Percentiles rank a stretch among this genome's conserved stretches.
These are phyloP conservation scores for Peromyscus attwateri DNA, from an alignment of 2,797 vertebrate genomes.

Conservation along the genomic window DNA sequence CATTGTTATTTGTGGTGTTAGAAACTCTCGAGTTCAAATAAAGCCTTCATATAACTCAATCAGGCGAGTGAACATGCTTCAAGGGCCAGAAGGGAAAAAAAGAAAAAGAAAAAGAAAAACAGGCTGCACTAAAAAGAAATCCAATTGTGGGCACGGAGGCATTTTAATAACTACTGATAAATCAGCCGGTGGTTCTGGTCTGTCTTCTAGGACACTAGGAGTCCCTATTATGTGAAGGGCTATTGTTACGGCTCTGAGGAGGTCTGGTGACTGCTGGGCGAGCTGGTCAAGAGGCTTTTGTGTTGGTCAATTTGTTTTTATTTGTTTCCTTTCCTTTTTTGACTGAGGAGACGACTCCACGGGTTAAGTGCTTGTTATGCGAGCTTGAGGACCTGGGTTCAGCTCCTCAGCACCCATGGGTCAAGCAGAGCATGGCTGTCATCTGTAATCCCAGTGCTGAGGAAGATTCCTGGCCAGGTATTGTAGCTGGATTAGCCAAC, in stretches of 20 bases:
- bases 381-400: neutral
- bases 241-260: neutral
- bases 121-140: constrained; percentile 37
- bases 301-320: neutral
- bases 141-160: constrained; percentile 3
- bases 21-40: constrained; percentile 16
- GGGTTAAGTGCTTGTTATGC: neutral
- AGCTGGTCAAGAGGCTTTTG: constrained; percentile 10
- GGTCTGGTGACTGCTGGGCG: neutral
- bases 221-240: neutral
- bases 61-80: neutral
- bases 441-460: neutral
- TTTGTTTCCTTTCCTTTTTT: neutral
- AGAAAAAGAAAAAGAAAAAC: neutral
- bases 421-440: neutral
- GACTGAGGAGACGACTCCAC: neutral
- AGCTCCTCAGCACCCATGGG: neutral
- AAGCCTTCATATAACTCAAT: constrained; percentile 33
- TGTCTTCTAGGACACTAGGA: neutral
- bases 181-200: neutral
- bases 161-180: constrained; percentile 18
- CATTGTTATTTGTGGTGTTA: neutral
- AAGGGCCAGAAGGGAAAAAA: neutral
- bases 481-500: neutral
- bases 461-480: neutral